phyloP scores from a whole-genome alignment of 2,888 invertebrate species.

The Eristalis arbustorum region DNA sequence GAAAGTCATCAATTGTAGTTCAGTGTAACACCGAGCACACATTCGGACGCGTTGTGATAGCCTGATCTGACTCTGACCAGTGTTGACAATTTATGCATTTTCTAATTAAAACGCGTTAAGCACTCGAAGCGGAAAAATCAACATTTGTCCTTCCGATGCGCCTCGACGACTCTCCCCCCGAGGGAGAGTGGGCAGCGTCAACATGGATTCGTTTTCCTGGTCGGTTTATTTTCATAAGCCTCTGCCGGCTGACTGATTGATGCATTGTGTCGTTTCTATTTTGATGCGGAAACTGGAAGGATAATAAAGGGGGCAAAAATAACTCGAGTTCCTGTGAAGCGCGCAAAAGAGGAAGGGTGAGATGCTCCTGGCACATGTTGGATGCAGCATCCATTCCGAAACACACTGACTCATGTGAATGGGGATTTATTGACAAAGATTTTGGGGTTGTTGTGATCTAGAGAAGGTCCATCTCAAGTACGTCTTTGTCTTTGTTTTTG shows the following conservation, averaged over 20 bases:
- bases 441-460: too few species aligned
- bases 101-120: constrained; percentile 17
- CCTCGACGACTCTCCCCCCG: background rate
- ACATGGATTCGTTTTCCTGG: background rate
- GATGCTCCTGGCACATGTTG: background rate
- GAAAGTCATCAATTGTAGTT: background rate
- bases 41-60: background rate
- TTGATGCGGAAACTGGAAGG: background rate
- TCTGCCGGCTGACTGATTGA: background rate
- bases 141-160: constrained; percentile 1
- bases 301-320: background rate
- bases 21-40: background rate
- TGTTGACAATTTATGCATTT: background rate
- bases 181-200: background rate
- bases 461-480: too few species aligned
- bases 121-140: constrained; percentile 38
- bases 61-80: too few species aligned
- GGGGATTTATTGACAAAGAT: too few species aligned
- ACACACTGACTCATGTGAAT: too few species aligned
- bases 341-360: background rate
- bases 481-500: too few species aligned
- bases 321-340: background rate
- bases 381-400: background rate
- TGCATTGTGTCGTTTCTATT: background rate
- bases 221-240: background rate